Base-by-base conservation (phyloP, 2,888 invertebrate genomes). In the Sarcophaga rosellei region DNA sequence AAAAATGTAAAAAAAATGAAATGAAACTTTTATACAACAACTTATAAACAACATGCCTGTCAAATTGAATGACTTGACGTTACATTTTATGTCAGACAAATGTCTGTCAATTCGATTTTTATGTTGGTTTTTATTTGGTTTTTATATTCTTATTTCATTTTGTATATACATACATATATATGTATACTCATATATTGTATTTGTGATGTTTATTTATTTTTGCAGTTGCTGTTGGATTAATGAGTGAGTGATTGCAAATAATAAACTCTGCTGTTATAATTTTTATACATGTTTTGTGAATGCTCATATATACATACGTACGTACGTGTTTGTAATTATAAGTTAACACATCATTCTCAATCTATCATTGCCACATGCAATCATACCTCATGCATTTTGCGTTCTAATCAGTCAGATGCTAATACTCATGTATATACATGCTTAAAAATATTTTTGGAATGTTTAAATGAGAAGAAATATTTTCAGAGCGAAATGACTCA, bases 21-120 rank as follows among this genome's bases (percentile, higher is more conserved):
- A 17, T 57, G 57, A 82, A 65, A 70, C 65, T 76, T 63, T 69
- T 62, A 61, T 44, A 72, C 53, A 82, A 76, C 62, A 66, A 47
- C 57, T 20, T 80, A 81, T 84, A 84, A 86, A 84, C 86, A 86
- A 84, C 86, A 86, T 84, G 86, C 77, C 77, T 84, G 86, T 86
- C 86, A 86, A 86, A 84, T 74, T 86, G 86, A 81, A 84, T 86
- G 83, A 84, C 83, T 86, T 81, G 86, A 81, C 84, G 80, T 86
- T 86, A 78, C 86, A 86, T 86, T 86, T 84, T 75, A 84, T 86
- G 86, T 86, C 86, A 86, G 86, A 84, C 83, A 86, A 84, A 84
- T 84, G 81, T 86, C 86, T 84, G 77, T 86, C 86, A 86, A 86
- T 83, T 86, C 59, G 21, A 81, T 74, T 74, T 84, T 70, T 74